A percentile compares a stretch with the other conserved stretches of the same genome.
phyloP scores from a whole-genome alignment of 2,113 vertebrate species.

The Myanophis thanlyinensis region DNA sequence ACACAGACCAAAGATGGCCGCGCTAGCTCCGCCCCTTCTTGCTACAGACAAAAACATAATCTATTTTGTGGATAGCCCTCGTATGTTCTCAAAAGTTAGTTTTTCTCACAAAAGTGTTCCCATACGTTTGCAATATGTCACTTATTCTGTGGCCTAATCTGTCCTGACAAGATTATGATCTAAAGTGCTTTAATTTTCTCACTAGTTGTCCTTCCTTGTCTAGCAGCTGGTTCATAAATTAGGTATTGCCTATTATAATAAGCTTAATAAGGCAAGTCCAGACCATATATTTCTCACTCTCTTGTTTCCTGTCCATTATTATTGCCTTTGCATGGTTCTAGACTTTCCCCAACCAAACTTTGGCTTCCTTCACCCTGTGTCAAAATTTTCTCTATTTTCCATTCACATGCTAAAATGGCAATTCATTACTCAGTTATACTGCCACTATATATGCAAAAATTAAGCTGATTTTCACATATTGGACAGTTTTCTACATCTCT shows the following conservation, averaged over 20 bases:
- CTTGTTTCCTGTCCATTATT: not conserved
- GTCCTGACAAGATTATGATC: not conserved
- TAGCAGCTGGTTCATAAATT: not conserved
- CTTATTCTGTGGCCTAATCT: not conserved
- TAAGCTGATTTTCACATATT: not conserved
- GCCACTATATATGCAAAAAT: not conserved
- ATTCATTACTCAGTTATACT: not conserved
- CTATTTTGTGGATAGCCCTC: too few species aligned
- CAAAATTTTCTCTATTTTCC: not conserved
- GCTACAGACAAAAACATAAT: too few species aligned
- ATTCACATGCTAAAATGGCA: not conserved
- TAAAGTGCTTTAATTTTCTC: not conserved
- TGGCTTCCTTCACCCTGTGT: not conserved
- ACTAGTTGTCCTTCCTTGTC: not conserved
- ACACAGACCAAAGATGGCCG: too few species aligned
- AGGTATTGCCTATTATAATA: not conserved
- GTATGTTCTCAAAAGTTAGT: not conserved
- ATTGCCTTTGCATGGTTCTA: not conserved
- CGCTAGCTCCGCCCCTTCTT: too few species aligned
- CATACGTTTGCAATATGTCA: not conserved
- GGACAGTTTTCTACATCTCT: not conserved
- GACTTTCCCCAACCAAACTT: not conserved
- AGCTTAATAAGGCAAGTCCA: not conserved
- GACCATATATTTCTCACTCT: not conserved
- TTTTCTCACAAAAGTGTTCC: not conserved